Evolutionary conservation across 2,113 vertebrate genomes (phyloP), one percentile per base, ranked within the genome.

Genomic region (Centrocercus urophasianus): DNA sequence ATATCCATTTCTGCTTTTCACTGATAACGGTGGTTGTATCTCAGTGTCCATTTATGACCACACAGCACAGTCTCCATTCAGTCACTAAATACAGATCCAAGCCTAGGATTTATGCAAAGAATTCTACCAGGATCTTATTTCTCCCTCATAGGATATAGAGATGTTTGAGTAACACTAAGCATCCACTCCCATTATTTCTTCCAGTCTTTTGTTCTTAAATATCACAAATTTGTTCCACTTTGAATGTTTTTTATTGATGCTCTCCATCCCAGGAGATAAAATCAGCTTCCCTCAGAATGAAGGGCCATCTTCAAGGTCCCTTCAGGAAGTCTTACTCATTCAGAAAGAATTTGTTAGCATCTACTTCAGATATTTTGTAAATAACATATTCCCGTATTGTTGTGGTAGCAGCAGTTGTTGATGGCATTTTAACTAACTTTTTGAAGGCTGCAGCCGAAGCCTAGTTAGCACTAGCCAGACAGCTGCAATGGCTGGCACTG

Each of bases 1-100:
- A 18, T n/a, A 36, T 19, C 13, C 17, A 4, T 45, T 32, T 86
- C 65, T 66, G 48, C 14, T 94, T 76, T 83, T 83, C 67, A 73
- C 6, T 38, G 42, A 9, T 3, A 93, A 11, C 3, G 6, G 4
- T 15, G 32, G 20, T 42, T 34, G 61, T 1, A 0, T 22, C 21
- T 64, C 52, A 69, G n/a, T 18, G 18, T 57, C 24, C 3, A 1
- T 59, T 93, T 83, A 47, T 75, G 47, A 48, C 52, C 21, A 19
- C 42, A 7, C 3, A 73, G 17, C 13, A 43, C 6, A 20, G 43
- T 38, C 18, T 77, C 60, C 66, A 3, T 43, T 92, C 40, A 83
- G 45, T 14, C 30, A 59, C 45, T 80, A 59, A 74, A 86, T 57
- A 54, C n/a, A 59, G 9, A 80, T 3, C 14, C 17, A 73, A 80